Evolutionary conservation across 1,140 invertebrate genomes (phyloP), one percentile per base, ranked within the genome.

Genomic region (Anastatus disparis): DNA sequence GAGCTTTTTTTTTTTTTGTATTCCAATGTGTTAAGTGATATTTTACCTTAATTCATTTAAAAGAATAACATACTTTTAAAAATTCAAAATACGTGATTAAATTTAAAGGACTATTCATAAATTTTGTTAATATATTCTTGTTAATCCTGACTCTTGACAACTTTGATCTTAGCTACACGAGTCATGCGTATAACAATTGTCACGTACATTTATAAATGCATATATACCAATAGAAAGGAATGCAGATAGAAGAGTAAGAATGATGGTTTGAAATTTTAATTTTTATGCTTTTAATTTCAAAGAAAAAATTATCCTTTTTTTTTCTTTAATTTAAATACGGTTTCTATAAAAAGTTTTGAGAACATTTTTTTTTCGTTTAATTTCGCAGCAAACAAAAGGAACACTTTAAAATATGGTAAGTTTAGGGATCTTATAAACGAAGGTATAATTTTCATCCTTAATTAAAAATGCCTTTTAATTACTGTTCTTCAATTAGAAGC

Each of bases 81-180:
- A 20, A 31, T 13, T 64, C 20, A 22, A 61, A 15, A 44, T 12
- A 64, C 31, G 38, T 48, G 35, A 13, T 13, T 9, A 52, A 67
- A 44, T 67, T 56, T 67, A 46, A 67, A 56, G 31, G 52, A 29
- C 52, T 44, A 31, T 53, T 53, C 26, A 22, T 44, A 58, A 67
- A 67, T 67, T 58, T 40, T 55, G 27, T n/a, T n/a, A 0, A 27
- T 13, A 42, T 59, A 24, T 40, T 15, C 55, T 59, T 35, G 55
- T 59, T 59, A 59, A 59, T 20, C 55, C 31, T 35, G 17, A n/a
- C 22, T 31, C 15, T 1, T 13, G 13, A 48, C 24, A 20, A 29
- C 59, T 62, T 48, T 62, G 59, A 62, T 62, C 40, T 62, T 62
- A 24, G 29, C 22, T 26, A 48, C 17, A n/a, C 40, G 3, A 61